phyloP scores from a whole-genome alignment of 2,888 invertebrate genomes.

The Allolobophora icterica region DNA sequence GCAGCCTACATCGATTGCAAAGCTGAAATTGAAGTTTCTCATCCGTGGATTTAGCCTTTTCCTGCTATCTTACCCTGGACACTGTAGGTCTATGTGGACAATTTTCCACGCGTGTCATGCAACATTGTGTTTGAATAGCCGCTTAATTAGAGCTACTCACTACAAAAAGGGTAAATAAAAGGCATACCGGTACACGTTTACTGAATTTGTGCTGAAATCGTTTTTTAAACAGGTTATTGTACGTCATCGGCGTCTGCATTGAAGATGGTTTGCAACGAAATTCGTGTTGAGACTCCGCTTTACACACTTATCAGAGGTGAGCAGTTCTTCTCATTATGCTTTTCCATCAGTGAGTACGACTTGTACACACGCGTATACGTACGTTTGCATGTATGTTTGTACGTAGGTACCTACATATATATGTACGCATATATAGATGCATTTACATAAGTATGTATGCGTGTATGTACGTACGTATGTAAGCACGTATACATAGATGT shows the following conservation, averaged over 20 bases:
- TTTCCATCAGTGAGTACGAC: neutral
- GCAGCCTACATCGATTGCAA: too few species aligned
- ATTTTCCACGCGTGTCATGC: too few species aligned
- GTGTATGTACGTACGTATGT: too few species aligned
- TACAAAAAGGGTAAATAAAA: neutral
- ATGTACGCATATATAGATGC: too few species aligned
- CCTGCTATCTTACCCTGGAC: too few species aligned
- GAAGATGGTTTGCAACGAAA: conserved; percentile 42
- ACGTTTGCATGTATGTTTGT: too few species aligned
- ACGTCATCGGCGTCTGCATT: conserved; percentile 35
- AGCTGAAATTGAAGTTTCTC: too few species aligned
- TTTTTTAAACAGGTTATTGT: conserved; percentile 41
- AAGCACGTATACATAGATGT: too few species aligned
- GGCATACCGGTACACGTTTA: neutral
- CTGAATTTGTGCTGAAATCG: neutral
- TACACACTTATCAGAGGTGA: conserved; percentile 47
- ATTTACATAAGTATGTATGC: too few species aligned
- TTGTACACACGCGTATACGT: neutral
- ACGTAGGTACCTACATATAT: too few species aligned
- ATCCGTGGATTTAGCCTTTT: too few species aligned
- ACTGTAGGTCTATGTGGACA: too few species aligned
- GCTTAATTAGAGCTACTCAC: neutral
- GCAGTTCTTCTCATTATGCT: neutral
- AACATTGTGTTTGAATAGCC: neutral
- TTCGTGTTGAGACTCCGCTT: conserved; percentile 45